Evolutionary conservation across 2,797 vertebrate genomes (phyloP).

Genomic region (Hemibagrus guttatus): DNA sequence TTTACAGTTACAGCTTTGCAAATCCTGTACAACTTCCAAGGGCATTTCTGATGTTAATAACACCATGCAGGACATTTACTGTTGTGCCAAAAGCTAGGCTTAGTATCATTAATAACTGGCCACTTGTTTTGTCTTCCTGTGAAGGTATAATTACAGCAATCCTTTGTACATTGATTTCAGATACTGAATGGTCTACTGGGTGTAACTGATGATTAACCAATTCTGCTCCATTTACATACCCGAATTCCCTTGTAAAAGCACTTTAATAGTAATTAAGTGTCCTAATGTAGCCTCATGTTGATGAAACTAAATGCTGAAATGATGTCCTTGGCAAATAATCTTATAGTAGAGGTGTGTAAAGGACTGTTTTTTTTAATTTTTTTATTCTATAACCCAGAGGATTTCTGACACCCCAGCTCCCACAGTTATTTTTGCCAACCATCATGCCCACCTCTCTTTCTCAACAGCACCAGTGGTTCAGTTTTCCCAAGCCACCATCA

Average conservation of each 20-base stretch:
- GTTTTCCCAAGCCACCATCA: background rate
- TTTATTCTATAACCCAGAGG: background rate
- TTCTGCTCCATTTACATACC: conserved; percentile 27
- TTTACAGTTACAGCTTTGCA: background rate
- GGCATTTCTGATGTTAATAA: conserved; percentile 1
- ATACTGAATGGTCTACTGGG: background rate
- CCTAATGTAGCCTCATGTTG: conserved; percentile 23
- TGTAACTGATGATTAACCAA: conserved; percentile 31
- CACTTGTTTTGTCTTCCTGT: conserved; percentile 24
- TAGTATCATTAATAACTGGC: conserved; percentile 37
- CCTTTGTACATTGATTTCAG: conserved; percentile 36
- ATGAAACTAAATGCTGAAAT: conserved; percentile 1
- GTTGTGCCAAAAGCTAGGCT: conserved; percentile 26
- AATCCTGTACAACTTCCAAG: background rate
- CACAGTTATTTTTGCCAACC: background rate
- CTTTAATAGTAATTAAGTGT: conserved; percentile 20
- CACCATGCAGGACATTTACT: conserved; percentile 16
- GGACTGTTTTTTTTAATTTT: background rate
- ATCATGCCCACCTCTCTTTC: background rate
- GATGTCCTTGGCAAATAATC: background rate
- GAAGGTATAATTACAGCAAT: conserved; percentile 21
- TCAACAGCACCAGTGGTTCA: background rate
- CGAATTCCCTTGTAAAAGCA: conserved; percentile 3
- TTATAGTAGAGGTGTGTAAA: background rate
- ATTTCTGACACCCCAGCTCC: background rate